These are phyloP conservation scores for Gymnocypris eckloni DNA, from an alignment of 2,797 vertebrate genomes.

Conservation along the genomic window DNA sequence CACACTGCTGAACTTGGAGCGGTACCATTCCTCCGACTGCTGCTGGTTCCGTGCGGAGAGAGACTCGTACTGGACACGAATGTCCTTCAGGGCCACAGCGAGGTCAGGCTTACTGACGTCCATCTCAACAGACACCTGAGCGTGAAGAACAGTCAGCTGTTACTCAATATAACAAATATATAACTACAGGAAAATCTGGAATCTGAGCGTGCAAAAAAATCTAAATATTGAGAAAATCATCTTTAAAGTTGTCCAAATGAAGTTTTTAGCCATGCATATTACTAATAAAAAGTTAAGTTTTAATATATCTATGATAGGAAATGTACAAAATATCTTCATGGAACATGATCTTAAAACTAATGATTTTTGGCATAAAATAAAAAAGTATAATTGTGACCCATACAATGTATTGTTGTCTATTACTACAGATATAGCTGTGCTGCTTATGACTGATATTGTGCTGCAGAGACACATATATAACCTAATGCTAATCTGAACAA, in stretches of 20 bases:
- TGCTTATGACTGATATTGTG: too few relatives aligned
- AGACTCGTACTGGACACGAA: conserved; percentile 81
- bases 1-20: conserved; percentile 80
- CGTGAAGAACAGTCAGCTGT: neutral
- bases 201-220: neutral
- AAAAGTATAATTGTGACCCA: too few relatives aligned
- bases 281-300: too few relatives aligned
- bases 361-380: too few relatives aligned
- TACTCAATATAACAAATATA: neutral
- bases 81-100: conserved; percentile 80
- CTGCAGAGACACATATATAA: too few relatives aligned
- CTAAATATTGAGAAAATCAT: neutral
- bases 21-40: conserved; percentile 85
- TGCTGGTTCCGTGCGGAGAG: conserved; percentile 82
- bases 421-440: too few relatives aligned
- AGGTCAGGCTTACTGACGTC: conserved; percentile 82
- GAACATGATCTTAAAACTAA: too few relatives aligned
- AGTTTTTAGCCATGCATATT: neutral
- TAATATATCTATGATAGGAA: neutral
- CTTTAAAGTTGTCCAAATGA: too few relatives aligned
- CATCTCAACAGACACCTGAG: conserved; percentile 81
- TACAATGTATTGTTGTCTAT: too few relatives aligned
- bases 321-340: too few relatives aligned
- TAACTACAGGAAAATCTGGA: too few relatives aligned
- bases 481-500: too few relatives aligned